Evolutionary conservation across 2,888 invertebrate genomes (phyloP).

Genomic region (Drosophila phalerata): DNA sequence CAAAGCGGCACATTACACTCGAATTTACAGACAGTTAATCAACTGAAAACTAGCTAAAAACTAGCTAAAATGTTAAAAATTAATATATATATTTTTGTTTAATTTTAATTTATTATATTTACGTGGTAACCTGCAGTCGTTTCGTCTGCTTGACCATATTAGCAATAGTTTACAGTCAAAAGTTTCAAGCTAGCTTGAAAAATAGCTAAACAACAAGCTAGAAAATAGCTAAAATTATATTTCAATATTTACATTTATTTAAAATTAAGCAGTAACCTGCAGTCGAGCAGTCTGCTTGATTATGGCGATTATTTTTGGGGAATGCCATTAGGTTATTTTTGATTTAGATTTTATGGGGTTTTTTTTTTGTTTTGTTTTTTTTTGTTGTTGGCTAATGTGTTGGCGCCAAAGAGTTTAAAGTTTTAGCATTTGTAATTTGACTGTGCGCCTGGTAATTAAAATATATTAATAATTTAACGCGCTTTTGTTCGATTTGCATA

Average conservation of each 20-base stretch:
- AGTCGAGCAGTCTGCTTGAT: neutral
- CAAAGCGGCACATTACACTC: neutral
- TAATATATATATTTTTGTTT: no score
- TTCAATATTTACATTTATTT: neutral
- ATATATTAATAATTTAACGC: slow-evolving; percentile 80
- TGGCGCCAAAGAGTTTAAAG: slow-evolving; percentile 77
- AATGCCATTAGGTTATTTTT: slow-evolving; percentile 13
- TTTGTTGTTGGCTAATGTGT: slow-evolving; percentile 48
- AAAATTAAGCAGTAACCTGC: neutral
- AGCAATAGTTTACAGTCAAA: no score
- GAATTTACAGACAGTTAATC: no score
- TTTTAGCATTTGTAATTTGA: slow-evolving; percentile 77
- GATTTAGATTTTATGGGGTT: slow-evolving; percentile 45
- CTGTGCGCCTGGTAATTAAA: slow-evolving; percentile 67
- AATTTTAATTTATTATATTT: no score
- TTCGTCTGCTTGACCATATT: no score
- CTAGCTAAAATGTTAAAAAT: no score
- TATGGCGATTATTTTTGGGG: slow-evolving; percentile 2
- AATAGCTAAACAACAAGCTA: neutral
- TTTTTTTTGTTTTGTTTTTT: neutral
- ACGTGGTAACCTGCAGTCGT: no score
- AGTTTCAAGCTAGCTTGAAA: neutral
- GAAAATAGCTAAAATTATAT: neutral
- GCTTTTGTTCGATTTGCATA: slow-evolving; percentile 58
- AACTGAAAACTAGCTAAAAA: no score